Conservation (phyloP, 2,888 invertebrate genomes). For the Meghimatium bilineatum region DNA sequence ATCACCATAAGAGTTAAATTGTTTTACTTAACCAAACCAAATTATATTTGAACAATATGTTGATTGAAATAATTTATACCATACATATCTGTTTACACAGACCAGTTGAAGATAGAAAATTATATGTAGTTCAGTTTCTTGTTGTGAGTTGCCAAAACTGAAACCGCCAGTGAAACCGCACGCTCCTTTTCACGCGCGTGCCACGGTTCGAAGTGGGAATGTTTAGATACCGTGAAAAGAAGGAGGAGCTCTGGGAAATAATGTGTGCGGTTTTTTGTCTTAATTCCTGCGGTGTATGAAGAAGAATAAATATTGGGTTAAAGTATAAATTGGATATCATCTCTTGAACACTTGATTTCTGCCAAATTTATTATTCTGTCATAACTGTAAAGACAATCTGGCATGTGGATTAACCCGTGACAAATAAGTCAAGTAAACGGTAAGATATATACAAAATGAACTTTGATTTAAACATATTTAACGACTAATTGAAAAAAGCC, state of each 20-base stretch:
- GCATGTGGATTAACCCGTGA: background rate
- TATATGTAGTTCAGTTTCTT: background rate
- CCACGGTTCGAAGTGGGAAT: background rate
- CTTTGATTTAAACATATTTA: no score
- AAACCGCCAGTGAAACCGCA: background rate
- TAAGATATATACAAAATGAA: no score
- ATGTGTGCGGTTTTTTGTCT: background rate
- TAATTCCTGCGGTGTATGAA: background rate
- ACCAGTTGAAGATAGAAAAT: background rate
- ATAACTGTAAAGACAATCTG: background rate
- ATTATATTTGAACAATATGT: no score
- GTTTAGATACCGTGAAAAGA: background rate
- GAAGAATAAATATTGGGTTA: background rate
- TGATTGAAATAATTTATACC: no score
- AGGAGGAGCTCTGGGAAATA: background rate
- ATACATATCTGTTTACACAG: background rate
- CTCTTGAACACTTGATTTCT: background rate
- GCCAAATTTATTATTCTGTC: background rate
- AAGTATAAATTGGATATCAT: background rate
- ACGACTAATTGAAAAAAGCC: no score
- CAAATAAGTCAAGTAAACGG: no score
- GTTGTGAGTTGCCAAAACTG: background rate
- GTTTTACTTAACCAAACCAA: background rate
- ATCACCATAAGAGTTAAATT: no score
- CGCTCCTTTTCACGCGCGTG: background rate